phyloP scores from a whole-genome alignment of 1,140 invertebrate species.

The Drosophila cardini region DNA sequence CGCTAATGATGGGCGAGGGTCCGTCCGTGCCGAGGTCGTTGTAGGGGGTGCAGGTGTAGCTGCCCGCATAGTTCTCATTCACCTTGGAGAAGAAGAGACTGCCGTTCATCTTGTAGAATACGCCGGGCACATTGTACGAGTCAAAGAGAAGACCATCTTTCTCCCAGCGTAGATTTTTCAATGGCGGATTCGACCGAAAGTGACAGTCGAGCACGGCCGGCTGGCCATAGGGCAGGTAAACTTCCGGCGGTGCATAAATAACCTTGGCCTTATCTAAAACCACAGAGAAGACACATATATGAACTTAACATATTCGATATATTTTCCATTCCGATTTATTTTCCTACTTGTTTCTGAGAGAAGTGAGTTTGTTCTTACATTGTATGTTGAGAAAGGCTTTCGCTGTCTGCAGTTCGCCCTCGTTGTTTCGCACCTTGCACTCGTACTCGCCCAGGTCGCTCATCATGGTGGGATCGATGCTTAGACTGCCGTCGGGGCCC shows the following conservation, averaged over 20 bases:
- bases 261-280: conserved; percentile 95
- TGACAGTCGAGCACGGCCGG: conserved; percentile 96
- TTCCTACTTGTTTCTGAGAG: no score
- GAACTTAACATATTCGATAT: no score
- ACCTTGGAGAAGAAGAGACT: conserved; percentile 93
- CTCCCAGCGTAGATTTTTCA: conserved; percentile 97
- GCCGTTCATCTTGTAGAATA: conserved; percentile 94
- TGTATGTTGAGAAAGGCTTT: conserved; percentile 96
- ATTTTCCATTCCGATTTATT: no score
- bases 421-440: conserved; percentile 93
- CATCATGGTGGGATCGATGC: conserved; percentile 90
- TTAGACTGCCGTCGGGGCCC: conserved; percentile 90
- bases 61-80: conserved; percentile 91
- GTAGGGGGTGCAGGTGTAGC: conserved; percentile 96
- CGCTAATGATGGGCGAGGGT: conserved; percentile 93
- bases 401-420: conserved; percentile 93
- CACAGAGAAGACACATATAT: no score
- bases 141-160: conserved; percentile 97
- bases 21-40: conserved; percentile 95
- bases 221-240: conserved; percentile 95
- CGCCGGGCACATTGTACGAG: conserved; percentile 94
- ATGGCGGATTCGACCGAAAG: conserved; percentile 95
- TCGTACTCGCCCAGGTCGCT: conserved; percentile 95
- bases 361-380: no score
- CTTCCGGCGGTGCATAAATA: conserved; percentile 93